Evolutionary conservation across 2,113 vertebrate species (phyloP), one percentile per base, ranked within the genome.

Genomic region (Mustelus asterias): DNA sequence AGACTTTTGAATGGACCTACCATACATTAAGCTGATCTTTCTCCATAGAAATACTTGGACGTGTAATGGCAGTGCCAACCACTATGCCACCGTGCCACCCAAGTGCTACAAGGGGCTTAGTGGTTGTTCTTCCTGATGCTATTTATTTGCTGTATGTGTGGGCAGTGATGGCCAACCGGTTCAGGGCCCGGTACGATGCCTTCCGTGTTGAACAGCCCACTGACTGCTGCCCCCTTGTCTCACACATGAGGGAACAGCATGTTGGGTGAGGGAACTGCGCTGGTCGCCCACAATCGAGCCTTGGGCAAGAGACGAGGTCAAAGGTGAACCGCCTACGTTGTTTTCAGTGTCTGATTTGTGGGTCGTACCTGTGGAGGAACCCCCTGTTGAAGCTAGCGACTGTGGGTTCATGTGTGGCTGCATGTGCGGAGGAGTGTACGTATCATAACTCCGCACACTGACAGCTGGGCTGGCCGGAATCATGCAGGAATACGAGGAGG

Each of bases 401-500:
- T 96, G 96, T 18, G 83, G 26, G 37, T 65, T 95, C 29, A 86
- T 26, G 33, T 95, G 76, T 1, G 95, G n/a, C 80, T 65, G 76
- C 95, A 97, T 96, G 90, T 97, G 97, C 65, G 96, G 89, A 33
- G 97, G 96, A 0, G 96, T 95, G 90, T 96, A 97, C 1, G 97
- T 88, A 67, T 97, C 96, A 9, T 97, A 97, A 96, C 95, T 96
- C 78, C 96, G 96, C 67, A 96, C 96, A 20, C 29, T 60, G 44
- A 95, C 69, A 0, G 96, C 94, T 0, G 97, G 96, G 86, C 96
- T 96, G 69, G 96, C 90, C 0, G 96, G 96, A 16, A 97, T 96
- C 96, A 97, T 96, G 96, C 97, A 97, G 69, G 97, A 96, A 60
- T 96, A 97, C 72, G 97, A 96, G 0, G 97, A 97, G 37, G 96